Conservation (phyloP, 2,797 vertebrate genomes). For the Otolemur crassicaudatus region DNA sequence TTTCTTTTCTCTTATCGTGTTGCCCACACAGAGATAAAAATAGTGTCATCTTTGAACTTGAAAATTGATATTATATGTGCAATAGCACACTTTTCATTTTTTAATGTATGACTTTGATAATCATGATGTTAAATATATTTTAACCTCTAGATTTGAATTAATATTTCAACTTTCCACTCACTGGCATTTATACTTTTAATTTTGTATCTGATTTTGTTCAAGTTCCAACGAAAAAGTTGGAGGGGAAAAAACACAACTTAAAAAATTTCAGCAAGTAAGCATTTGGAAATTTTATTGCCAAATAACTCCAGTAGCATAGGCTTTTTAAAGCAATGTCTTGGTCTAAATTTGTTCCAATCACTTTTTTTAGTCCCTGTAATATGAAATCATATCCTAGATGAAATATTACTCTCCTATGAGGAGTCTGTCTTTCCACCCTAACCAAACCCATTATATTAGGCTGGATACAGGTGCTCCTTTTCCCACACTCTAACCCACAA, state of each 20-base stretch:
- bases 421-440: neutral
- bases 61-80: slow-evolving; percentile 66
- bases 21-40: slow-evolving; percentile 70
- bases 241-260: neutral
- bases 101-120: slow-evolving; percentile 67
- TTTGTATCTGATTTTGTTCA: slow-evolving; percentile 55
- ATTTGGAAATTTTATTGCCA: slow-evolving; percentile 55
- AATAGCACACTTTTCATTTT: slow-evolving; percentile 70
- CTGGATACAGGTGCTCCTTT: neutral
- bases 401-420: neutral
- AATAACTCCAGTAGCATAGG: neutral
- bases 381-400: neutral
- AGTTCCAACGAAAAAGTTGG: slow-evolving; percentile 7
- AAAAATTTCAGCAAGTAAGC: slow-evolving; percentile 26
- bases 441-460: neutral
- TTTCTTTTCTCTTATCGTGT: slow-evolving; percentile 12
- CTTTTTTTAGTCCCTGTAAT: slow-evolving; percentile 15
- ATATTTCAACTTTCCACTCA: slow-evolving; percentile 59
- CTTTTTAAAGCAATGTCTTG: slow-evolving; percentile 42
- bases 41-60: slow-evolving; percentile 68
- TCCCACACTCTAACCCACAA: neutral
- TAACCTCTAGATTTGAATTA: slow-evolving; percentile 70
- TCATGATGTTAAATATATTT: slow-evolving; percentile 65
- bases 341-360: slow-evolving; percentile 19
- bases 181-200: slow-evolving; percentile 72